Base-by-base conservation (phyloP, 2,888 invertebrate genomes). In the Plagiodera versicolora region DNA sequence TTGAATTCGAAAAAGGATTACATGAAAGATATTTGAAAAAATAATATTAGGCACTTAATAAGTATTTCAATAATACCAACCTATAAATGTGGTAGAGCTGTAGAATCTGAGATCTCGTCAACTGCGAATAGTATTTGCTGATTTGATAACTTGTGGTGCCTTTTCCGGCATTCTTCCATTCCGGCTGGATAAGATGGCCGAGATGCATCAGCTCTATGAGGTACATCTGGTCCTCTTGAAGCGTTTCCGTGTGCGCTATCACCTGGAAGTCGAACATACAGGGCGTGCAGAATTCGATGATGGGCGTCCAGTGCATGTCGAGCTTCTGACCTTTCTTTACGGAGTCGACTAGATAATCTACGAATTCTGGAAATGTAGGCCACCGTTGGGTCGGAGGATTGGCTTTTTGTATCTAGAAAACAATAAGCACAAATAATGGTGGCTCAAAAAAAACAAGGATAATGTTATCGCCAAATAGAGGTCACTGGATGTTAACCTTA, bases 301-400 rank as follows among this genome's bases (percentile, higher is more conserved):
- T 88, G 0, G 93, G 91, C n/a, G 91, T 89, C 89, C 92, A 92
- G 77, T 93, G 93, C 91, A 93, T 93, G 77, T 94, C 92, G 67
- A 92, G 81, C 2, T 84, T 81, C 51, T 86, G 82, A 30, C 86
- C 86, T 61, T 82, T 83, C 69, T 81, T 82, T 61, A 87, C 85
- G 65, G 89, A 88, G 73, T 91, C 90, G 64, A 92, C 77, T 16
- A 93, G 83, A 82, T 91, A 92, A 54, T 87, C 82, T 0, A 92
- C 88, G 69, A 94, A 94, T 80, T 93, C 93, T 46, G 89, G 86
- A 75, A 93, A 93, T 28, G 90, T 86, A 1, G 92, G 92, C 78
- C 90, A 90, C 71, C 86, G 57, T 59, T 67, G 67, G 5, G 51
- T 44, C 1, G 56, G 49, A 16, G 52, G 48, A 17, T 20, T 18